phyloP scores from a whole-genome alignment of 2,888 invertebrate species.

The Dynastes grantii region DNA sequence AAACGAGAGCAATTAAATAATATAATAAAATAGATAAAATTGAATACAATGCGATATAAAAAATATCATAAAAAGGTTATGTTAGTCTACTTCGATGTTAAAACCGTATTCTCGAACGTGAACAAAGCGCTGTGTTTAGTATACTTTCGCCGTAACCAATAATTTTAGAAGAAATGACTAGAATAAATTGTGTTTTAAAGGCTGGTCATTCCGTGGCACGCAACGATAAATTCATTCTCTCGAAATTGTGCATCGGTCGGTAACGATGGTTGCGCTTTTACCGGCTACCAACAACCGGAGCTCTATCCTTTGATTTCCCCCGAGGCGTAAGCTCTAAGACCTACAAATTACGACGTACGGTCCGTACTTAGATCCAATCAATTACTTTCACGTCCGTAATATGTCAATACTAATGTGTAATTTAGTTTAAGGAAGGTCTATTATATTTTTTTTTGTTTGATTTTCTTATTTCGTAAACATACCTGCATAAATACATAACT shows the following conservation, averaged over 20 bases:
- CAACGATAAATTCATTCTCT: slow-evolving; percentile 51
- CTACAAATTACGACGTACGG: slow-evolving; percentile 48
- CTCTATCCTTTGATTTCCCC: slow-evolving; percentile 55
- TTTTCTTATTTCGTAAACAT: neutral
- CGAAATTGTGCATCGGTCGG: slow-evolving; percentile 51
- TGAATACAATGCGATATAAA: slow-evolving; percentile 2
- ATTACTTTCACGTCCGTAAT: slow-evolving; percentile 44
- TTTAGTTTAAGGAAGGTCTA: slow-evolving; percentile 2
- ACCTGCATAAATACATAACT: neutral
- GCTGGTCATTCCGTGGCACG: slow-evolving; percentile 43
- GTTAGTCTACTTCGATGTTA: neutral
- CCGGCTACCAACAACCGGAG: slow-evolving; percentile 48
- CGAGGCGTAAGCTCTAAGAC: slow-evolving; percentile 52
- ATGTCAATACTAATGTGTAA: slow-evolving; percentile 46
- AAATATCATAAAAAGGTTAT: neutral
- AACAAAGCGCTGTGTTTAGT: slow-evolving; percentile 25
- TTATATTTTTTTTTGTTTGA: slow-evolving; percentile 17
- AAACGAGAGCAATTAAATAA: too few species aligned
- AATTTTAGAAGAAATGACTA: slow-evolving; percentile 36
- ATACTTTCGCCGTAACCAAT: slow-evolving; percentile 29
- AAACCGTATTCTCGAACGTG: neutral
- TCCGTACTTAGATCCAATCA: slow-evolving; percentile 49
- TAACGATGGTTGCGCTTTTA: slow-evolving; percentile 56
- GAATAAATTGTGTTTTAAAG: slow-evolving; percentile 43
- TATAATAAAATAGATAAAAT: too few species aligned